Evolutionary conservation across 2,113 vertebrate species (phyloP).

Genomic region (Hylia prasina): DNA sequence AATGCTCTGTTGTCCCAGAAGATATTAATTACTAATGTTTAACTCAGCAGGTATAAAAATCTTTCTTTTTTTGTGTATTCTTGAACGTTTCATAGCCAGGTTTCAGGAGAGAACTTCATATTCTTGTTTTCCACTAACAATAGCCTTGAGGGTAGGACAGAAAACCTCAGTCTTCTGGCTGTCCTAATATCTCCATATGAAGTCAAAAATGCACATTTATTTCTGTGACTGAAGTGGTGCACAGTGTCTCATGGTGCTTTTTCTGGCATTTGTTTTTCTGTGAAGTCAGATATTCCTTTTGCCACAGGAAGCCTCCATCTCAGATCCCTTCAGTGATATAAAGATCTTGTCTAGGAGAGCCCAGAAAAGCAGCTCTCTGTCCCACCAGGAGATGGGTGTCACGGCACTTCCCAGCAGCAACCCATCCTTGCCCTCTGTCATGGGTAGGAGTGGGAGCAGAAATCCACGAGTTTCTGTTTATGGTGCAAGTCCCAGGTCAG

Average conservation of each 20-base stretch:
- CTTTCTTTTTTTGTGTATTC: neutral
- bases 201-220: neutral
- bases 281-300: neutral
- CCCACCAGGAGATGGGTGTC: accelerated
- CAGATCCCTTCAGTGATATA: neutral
- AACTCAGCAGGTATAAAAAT: neutral
- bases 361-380: neutral
- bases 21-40: neutral
- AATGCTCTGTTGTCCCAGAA: neutral
- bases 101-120: neutral
- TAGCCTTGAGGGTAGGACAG: neutral
- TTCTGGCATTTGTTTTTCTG: neutral
- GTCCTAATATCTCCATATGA: neutral
- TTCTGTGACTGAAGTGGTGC: accelerated
- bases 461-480: neutral
- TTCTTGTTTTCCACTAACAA: neutral
- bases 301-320: neutral
- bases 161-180: neutral
- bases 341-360: neutral
- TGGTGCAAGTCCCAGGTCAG: neutral
- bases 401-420: neutral
- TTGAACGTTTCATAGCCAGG: neutral
- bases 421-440: too few relatives aligned
- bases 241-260: neutral
- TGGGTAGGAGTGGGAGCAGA: neutral